A percentile compares a stretch with the other conserved stretches of the same genome.
Evolutionary conservation across 2,113 vertebrate genomes (phyloP).

Genomic region (Rhinoptilus africanus): DNA sequence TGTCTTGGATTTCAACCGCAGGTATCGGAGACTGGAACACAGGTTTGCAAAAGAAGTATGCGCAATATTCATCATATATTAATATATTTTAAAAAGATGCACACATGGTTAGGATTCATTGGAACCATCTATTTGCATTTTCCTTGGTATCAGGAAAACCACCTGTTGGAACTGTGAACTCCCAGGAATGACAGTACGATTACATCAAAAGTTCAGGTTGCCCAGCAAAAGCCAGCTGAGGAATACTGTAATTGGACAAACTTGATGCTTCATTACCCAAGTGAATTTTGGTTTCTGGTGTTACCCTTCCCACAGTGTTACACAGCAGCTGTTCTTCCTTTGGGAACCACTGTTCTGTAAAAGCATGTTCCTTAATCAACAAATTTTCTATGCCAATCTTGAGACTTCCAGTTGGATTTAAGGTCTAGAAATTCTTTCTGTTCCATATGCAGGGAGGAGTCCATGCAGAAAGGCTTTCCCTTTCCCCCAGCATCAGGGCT

Average conservation of each 20-base stretch:
- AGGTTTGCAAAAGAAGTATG: not conserved
- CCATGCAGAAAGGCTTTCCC: not conserved
- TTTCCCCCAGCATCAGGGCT: not conserved
- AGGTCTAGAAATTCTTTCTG: not conserved
- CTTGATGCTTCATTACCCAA: not conserved
- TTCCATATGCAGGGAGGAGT: not conserved
- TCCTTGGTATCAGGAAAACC: not conserved
- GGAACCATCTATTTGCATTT: not conserved
- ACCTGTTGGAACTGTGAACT: not conserved
- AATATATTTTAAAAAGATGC: not conserved
- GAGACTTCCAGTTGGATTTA: not conserved
- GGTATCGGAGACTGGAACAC: not conserved
- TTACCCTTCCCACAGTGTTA: not conserved
- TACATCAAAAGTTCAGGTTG: not conserved
- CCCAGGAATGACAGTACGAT: not conserved
- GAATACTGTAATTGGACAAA: not conserved
- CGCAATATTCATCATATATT: not conserved
- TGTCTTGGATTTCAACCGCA: not conserved
- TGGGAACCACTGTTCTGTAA: not conserved
- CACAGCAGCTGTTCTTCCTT: not conserved
- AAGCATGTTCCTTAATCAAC: not conserved
- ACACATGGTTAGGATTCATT: accelerated
- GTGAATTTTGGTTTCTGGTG: not conserved
- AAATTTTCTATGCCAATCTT: not conserved
- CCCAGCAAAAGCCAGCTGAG: not conserved